Percentiles rank a stretch among this genome's conserved stretches.
Evolutionary conservation across 30 jellyfish, hydroid and myxozoan genomes (phyloP).

Genomic region (Aurelia aurita): DNA sequence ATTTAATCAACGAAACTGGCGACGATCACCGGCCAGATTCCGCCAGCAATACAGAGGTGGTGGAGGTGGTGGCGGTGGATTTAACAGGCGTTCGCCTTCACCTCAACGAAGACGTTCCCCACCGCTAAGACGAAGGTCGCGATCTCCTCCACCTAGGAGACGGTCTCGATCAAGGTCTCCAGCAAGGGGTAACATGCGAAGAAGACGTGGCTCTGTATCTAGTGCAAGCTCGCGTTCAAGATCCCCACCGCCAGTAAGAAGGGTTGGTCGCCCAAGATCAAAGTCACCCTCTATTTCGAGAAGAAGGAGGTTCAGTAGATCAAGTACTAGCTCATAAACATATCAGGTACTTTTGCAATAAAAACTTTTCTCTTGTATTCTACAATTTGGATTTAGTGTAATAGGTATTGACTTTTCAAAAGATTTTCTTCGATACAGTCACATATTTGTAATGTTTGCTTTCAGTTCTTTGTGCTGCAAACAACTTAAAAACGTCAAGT

Average conservation of each 20-base stretch:
- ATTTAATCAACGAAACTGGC: slow-evolving; percentile 56
- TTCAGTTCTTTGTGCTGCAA: too few species aligned
- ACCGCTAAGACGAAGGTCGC: slow-evolving; percentile 75
- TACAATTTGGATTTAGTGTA: too few species aligned
- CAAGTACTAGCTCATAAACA: slow-evolving; percentile 84
- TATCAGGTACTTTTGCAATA: too few species aligned
- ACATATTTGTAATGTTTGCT: too few species aligned
- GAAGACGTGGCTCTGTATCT: slow-evolving; percentile 83
- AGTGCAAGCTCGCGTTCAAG: slow-evolving; percentile 75
- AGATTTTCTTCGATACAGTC: too few species aligned
- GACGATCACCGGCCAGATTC: slow-evolving; percentile 81
- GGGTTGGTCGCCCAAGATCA: slow-evolving; percentile 59
- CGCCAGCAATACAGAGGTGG: slow-evolving; percentile 62
- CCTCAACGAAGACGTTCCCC: slow-evolving; percentile 66
- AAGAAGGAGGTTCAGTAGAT: slow-evolving; percentile 89
- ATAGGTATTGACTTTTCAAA: too few species aligned
- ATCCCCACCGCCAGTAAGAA: slow-evolving; percentile 66
- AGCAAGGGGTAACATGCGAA: slow-evolving; percentile 69
- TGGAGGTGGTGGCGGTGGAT: slow-evolving; percentile 50
- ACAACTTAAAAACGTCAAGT: too few species aligned
- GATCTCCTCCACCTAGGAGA: slow-evolving; percentile 73
- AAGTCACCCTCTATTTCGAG: slow-evolving; percentile 84
- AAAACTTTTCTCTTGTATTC: too few species aligned
- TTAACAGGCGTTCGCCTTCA: slow-evolving; percentile 42
- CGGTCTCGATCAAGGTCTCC: slow-evolving; percentile 38